Conservation (phyloP, 2,113 vertebrate genomes). For the Microtus oregoni region DNA sequence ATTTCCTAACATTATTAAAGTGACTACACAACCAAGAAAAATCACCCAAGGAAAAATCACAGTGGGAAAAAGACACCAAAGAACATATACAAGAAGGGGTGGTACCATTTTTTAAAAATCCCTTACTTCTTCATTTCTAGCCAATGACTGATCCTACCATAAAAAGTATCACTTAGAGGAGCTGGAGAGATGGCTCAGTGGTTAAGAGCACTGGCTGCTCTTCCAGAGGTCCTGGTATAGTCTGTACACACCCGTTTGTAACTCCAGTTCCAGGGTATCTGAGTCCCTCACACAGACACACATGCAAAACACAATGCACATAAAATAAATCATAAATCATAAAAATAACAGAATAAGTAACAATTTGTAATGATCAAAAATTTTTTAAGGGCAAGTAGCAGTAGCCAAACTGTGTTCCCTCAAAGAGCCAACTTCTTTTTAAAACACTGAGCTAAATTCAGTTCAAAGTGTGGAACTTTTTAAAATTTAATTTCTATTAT, state of each 20-base stretch:
- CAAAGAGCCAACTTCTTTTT: slow-evolving; percentile 20
- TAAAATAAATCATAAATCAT: background rate
- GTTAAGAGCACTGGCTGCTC: background rate
- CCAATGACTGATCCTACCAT: background rate
- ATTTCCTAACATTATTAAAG: slow-evolving; percentile 12
- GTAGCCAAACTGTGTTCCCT: background rate
- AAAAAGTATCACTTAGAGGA: background rate
- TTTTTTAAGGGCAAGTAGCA: background rate
- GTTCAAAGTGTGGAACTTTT: slow-evolving; percentile 1
- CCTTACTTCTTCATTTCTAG: slow-evolving; percentile 30
- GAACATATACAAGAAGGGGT: background rate
- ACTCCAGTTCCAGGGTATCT: background rate
- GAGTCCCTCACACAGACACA: background rate
- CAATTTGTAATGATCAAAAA: background rate
- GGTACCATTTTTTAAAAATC: background rate
- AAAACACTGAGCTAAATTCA: background rate
- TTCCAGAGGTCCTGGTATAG: background rate
- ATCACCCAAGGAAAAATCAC: background rate
- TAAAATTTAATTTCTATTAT: slow-evolving; percentile 40
- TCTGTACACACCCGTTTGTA: background rate
- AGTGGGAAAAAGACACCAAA: slow-evolving; percentile 44
- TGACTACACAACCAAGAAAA: background rate
- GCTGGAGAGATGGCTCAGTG: background rate
- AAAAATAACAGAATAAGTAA: slow-evolving; percentile 16
- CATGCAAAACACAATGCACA: background rate